Base-by-base conservation (phyloP, 2,797 vertebrate genomes). In the Enteromius treurensis region DNA sequence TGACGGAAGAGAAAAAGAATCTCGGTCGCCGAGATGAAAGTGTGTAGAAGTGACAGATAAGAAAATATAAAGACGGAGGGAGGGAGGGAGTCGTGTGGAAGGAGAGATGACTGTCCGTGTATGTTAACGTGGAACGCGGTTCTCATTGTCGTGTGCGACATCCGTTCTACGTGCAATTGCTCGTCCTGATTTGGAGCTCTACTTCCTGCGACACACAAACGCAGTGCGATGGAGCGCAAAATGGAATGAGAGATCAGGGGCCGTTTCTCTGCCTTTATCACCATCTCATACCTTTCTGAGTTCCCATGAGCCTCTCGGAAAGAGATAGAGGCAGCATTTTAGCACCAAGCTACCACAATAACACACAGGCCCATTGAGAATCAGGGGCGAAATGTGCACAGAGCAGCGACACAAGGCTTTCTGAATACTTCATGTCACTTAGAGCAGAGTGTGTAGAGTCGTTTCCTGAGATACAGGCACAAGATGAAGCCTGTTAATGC, bases 341-440 rank as follows among this genome's bases (percentile, higher is more conserved):
- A 80, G 78, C 80, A 74, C 69, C 40, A 74, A 65, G 49, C 79
- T 45, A 80, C 51, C 69, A 74, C 58, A 81, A 8, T 51, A 73
- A 77, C 60, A 58, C 71, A 21, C 23, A 21, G 81, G 32, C 62
- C 81, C 73, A 0, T 15, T 29, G 71, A 76, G 81, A 53, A 8
- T 64, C 42, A 65, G 60, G 71, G 45, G 49, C 34, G 84, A 76
- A 82, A 68, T n/a, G 73, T 23, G 1, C 47, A 15, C 23, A 23
- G 70, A 73, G 26, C 68, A 47, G 68, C 17, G 17, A 73, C 70
- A 73, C 47, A 4, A 92, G 92, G 92, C 89, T 89, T 92, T 83
- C 88, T 95, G 93, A 95, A 95, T 94, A 93, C 91, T 94, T 92
- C 91, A 94, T 93, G 89, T 91, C 93, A 94, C 93, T 95, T 93